Base-by-base conservation (phyloP, 2,113 vertebrate genomes). In the Anolis sagrei region DNA sequence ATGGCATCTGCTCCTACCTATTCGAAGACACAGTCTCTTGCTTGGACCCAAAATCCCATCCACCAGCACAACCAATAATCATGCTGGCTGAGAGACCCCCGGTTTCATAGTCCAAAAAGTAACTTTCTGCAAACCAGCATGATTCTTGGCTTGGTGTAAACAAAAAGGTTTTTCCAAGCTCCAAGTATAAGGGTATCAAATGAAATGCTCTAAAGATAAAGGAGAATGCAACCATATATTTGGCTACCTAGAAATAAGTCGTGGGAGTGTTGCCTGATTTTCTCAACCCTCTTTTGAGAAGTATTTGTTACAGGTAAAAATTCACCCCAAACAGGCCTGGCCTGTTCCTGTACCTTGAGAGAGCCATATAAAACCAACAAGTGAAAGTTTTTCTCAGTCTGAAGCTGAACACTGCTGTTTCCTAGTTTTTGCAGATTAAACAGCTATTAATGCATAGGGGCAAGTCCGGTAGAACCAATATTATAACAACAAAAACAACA, bases 261-360 rank as follows among this genome's bases (percentile, higher is more conserved):
- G 34, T 74, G 36, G n/a, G 64, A 39, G 34, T 54, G 64, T 64
- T 39, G 23, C 27, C 58, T 34, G 27, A 27, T 62, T 64, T 32
- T 74, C 58, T 75, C 69, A 75, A 13, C 36, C 21, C 39, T 36
- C 68, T n/a, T n/a, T 72, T 79, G 9, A 48, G 51, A 25, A 79
- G 68, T 78, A 23, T 32, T 69, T 14, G 16, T 74, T 82, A 34
- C 32, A 27, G 66, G 61, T 86, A 68, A 54, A 76, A 86, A 62
- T 27, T 86, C 19, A 34, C 21, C 39, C 34, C 62, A 68, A 27
- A 75, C 70, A 81, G n/a, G 39, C 32, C 44, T 36, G n/a, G 54
- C 84, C 69, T 80, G 78, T 49, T 64, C 54, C n/a, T 80, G 21
- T 44, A n/a, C 5, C 81, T 80, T 74, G 64, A 74, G 10, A 73